Evolutionary conservation across 2,797 vertebrate species (phyloP), one percentile per base, ranked within the genome.

Genomic region (Percopsis omiscomaycus): DNA sequence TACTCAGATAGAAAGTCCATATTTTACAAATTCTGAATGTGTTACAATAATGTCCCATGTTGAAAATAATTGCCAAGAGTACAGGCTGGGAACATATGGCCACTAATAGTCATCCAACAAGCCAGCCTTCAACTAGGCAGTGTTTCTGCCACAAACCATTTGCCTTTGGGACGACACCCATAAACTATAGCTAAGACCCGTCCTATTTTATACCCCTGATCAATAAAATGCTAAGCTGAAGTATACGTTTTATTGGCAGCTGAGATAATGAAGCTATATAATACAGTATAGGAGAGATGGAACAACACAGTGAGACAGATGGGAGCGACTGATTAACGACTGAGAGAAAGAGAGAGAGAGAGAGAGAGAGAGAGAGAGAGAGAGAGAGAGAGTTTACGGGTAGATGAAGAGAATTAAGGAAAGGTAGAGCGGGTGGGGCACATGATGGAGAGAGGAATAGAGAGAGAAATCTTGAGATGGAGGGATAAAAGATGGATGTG

Each of bases 211-310:
- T 13, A 29, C 15, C 48, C 3, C 32, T 1, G 3, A 54, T 67
- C 48, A 1, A 72, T 62, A 46, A 69, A 53, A 58, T 57, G 44
- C 49, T 42, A 13, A 57, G 44, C 51, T 60, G 51, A 15, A 49
- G 60, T 49, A 45, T 27, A 48, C n/a, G 53, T 75, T 61, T 55
- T 28, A 55, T 44, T 49, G 55, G 49, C 22, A 13, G 16, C 32
- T 0, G 5, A 49, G 54, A 58, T 50, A 64, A 68, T 50, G 54
- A 65, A 70, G 58, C 55, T 51, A 27, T 44, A 15, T 61, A 62
- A 28, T 32, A 57, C n/a, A 10, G 22, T 4, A 2, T 1, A n/a
- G 46, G 46, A 14, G 46, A 47, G 46, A 47, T 11, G 46, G 46
- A 47, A n/a, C 11, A 9, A 11, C 46, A 47, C 5, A 37, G 32